These are phyloP conservation scores for Heliocidaris erythrogramma DNA, from an alignment of 35 echinoderm and acorn worm genomes.

Conservation along the genomic window DNA sequence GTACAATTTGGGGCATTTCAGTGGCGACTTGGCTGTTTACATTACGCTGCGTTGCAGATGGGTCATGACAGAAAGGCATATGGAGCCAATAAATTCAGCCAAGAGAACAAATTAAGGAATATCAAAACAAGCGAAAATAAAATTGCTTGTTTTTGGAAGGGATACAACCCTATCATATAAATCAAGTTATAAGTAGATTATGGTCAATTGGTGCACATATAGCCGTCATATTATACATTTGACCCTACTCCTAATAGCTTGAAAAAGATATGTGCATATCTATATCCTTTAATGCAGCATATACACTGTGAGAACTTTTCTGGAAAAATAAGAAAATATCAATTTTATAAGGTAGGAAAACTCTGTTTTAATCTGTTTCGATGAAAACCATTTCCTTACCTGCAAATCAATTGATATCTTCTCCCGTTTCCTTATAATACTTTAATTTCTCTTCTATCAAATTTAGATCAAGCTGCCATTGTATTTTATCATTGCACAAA, in stretches of 20 bases:
- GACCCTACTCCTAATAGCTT: background rate
- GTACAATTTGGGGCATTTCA: background rate
- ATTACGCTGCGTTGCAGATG: background rate
- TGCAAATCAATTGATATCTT: background rate
- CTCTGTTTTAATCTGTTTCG: background rate
- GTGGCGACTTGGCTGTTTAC: background rate
- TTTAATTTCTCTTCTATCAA: background rate
- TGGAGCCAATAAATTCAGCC: background rate
- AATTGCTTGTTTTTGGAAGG: background rate
- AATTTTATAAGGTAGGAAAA: background rate
- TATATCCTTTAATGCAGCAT: background rate
- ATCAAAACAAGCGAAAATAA: background rate
- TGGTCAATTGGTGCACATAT: background rate
- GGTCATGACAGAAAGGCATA: background rate
- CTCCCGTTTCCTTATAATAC: background rate
- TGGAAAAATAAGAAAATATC: background rate
- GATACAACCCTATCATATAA: constrained; percentile 4
- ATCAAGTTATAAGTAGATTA: constrained; percentile 19
- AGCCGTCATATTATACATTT: background rate
- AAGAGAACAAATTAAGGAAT: background rate
- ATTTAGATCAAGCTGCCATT: background rate
- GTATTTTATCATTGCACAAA: background rate
- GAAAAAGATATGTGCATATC: background rate
- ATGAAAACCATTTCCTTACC: background rate
- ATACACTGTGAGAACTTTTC: background rate